Evolutionary conservation across 2,797 vertebrate species (phyloP).

Genomic region (Helicolenus hilgendorfi): DNA sequence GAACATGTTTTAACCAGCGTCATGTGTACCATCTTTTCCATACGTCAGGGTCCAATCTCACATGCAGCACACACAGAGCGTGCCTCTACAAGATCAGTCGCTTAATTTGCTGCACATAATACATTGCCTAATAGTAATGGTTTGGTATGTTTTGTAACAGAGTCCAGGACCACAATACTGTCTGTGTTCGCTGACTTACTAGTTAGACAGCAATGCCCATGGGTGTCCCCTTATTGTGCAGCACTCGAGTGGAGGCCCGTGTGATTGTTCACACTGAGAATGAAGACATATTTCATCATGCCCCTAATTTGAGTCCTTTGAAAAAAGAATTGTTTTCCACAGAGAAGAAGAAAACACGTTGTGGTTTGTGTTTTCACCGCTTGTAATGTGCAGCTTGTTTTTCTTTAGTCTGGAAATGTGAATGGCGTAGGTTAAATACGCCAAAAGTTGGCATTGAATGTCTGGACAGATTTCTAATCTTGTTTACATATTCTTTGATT

Average conservation of each 20-base stretch:
- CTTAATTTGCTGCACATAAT: not conserved
- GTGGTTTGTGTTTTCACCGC: not conserved
- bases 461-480: not conserved
- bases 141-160: slow-evolving; percentile 20
- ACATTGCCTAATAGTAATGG: not conserved
- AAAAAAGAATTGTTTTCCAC: not conserved
- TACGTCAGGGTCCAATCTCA: slow-evolving; percentile 3
- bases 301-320: not conserved
- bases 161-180: slow-evolving; percentile 8
- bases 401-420: not conserved
- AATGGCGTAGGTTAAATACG: not conserved
- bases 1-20: slow-evolving; percentile 31
- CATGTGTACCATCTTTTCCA: slow-evolving; percentile 3
- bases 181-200: not conserved
- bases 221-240: not conserved
- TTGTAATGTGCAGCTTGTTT: not conserved
- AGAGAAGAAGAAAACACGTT: not conserved
- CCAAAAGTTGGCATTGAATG: not conserved
- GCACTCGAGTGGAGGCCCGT: not conserved
- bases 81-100: not conserved
- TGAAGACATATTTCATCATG: not conserved
- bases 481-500: not conserved
- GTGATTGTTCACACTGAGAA: not conserved
- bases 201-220: slow-evolving; percentile 4
- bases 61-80: not conserved